Evolutionary conservation across 64 coral and sea anemone genomes (phyloP).

Genomic region (Hydrozoanthus tunicans): DNA sequence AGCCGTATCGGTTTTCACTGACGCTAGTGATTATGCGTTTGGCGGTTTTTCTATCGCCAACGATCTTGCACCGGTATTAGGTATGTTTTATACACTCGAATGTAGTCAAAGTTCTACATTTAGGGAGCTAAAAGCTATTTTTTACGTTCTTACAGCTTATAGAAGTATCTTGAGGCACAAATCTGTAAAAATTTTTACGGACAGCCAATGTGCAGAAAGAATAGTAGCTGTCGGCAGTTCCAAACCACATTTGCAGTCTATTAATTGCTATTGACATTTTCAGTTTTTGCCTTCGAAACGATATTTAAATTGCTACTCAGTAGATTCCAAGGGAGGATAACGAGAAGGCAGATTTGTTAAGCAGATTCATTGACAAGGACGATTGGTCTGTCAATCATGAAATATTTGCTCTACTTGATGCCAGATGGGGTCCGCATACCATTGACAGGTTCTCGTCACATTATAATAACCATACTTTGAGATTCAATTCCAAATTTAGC

Average conservation of each 20-base stretch:
- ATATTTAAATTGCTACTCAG: neutral
- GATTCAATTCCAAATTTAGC: conserved; percentile 13
- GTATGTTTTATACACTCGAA: neutral
- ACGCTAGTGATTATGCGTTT: conserved; percentile 3
- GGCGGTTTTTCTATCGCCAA: neutral
- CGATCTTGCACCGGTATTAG: neutral
- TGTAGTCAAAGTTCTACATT: neutral
- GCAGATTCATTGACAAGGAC: neutral
- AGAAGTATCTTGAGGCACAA: neutral
- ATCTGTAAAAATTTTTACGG: conserved; percentile 17
- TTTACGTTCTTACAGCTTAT: neutral
- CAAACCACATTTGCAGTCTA: neutral
- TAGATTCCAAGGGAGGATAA: neutral
- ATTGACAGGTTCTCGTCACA: neutral
- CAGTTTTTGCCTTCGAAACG: neutral
- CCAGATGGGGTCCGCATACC: neutral
- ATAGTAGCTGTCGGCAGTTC: neutral
- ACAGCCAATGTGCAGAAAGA: conserved; percentile 9
- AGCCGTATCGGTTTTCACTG: neutral
- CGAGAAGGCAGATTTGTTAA: too few species aligned
- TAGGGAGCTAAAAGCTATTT: conserved; percentile 16
- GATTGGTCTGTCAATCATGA: conserved; percentile 11
- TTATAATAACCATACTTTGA: conserved; percentile 5
- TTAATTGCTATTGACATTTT: neutral
- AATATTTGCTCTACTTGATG: neutral